Evolutionary conservation across 30 jellyfish, hydroid and myxozoan genomes (phyloP), one percentile per base, ranked within the genome.

Genomic region (Nemopilema nomurai): DNA sequence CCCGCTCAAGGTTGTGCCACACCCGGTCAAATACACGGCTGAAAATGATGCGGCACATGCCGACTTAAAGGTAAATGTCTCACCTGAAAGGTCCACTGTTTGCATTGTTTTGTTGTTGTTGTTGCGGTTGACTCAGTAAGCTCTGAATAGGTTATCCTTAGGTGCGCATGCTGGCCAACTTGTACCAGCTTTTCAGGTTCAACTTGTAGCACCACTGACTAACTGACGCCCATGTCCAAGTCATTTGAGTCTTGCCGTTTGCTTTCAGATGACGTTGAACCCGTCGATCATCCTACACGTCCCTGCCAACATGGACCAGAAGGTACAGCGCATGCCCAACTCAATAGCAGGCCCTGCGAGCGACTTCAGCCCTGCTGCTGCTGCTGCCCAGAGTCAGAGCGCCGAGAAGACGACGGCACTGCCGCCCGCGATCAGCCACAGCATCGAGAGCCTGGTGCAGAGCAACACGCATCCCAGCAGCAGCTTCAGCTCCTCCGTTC

Each of bases 261-360:
- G 13, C 18, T 71, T 62, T 52, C 57, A 83, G 92, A 62, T 83
- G 92, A 73, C 68, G 21, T 71, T 83, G 30, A 83, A 83, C 63
- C 92, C 92, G 6, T 72, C 92, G 62, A 83, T 72, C 62, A 70
- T 72, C 16, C 62, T 83, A 27, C 92, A 83, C 64, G 92, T 71
- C 0, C 92, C 92, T 71, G 92, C 86, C 26, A 83, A 83, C 25
- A 83, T 72, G 86, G 92, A 83, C 50, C 92, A 83, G 23, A 83
- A 85, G 65, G n/a, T 85, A n/a, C 52, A 62, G 1, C 92, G 92
- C 19, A 31, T 83, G 23, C 77, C 92, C 9, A 63, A 71, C 74
- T 28, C 86, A 24, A 30, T 83, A 29, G 72, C 85, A 19, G 49
- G 26, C 8, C 30, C 74, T 49, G 51, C 86, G 16, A 31, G 33